Conservation (phyloP, 2,113 vertebrate species). For the Seriola dumerili region DNA sequence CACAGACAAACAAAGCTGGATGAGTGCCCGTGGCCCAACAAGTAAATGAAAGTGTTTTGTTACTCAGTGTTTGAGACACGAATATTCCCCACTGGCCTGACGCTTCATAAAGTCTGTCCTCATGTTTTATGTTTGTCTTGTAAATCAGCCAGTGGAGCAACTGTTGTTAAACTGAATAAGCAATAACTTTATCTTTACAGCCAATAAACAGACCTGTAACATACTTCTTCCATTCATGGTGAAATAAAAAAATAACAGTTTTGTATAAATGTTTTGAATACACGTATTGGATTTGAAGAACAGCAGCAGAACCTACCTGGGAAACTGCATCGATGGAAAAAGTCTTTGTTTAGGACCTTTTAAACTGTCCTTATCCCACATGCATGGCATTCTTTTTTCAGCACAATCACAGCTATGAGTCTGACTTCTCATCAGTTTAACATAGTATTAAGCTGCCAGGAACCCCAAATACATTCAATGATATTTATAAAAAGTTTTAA, state of each 20-base stretch:
- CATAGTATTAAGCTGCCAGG: background rate
- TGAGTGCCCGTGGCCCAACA: slow-evolving; percentile 57
- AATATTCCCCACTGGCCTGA: slow-evolving; percentile 70
- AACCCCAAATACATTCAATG: no score
- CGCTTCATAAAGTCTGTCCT: slow-evolving; percentile 74
- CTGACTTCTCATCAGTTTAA: no score
- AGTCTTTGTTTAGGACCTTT: background rate
- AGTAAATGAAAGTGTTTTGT: slow-evolving; percentile 72
- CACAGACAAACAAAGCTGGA: slow-evolving; percentile 82
- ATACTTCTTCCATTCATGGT: slow-evolving; percentile 72
- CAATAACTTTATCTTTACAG: slow-evolving; percentile 76
- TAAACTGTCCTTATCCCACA: background rate
- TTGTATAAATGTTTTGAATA: slow-evolving; percentile 45
- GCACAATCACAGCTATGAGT: background rate
- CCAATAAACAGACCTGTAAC: slow-evolving; percentile 79
- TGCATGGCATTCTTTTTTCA: background rate
- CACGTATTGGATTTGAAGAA: slow-evolving; percentile 14
- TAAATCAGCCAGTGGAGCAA: slow-evolving; percentile 79
- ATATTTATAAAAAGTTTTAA: no score
- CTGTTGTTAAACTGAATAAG: slow-evolving; percentile 76
- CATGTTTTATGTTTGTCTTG: slow-evolving; percentile 75
- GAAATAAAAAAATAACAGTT: slow-evolving; percentile 50
- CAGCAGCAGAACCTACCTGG: slow-evolving; percentile 13
- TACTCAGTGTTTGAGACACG: slow-evolving; percentile 60
- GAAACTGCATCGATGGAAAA: background rate